phyloP scores from a whole-genome alignment of 2,113 vertebrate genomes.

The Percina caprodes region DNA sequence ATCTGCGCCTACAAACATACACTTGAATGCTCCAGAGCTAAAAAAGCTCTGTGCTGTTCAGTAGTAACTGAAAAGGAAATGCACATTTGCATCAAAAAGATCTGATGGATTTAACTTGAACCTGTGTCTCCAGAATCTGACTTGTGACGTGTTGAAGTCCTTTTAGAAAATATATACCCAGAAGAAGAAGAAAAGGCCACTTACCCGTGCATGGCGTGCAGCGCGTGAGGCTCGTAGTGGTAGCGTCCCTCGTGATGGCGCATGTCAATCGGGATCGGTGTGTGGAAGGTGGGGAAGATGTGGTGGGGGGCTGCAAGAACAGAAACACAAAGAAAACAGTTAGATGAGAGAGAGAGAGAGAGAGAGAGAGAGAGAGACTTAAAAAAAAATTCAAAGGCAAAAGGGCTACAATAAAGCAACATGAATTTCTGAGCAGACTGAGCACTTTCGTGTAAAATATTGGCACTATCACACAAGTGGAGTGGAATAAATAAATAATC shows the following conservation, averaged over 20 bases:
- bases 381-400: slow-evolving; percentile 67
- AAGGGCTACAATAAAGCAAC: slow-evolving; percentile 84
- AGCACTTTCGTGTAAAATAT: slow-evolving; percentile 86
- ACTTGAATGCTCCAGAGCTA: slow-evolving; percentile 1
- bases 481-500: slow-evolving; percentile 97
- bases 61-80: slow-evolving; percentile 11
- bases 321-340: slow-evolving; percentile 52
- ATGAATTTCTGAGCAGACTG: slow-evolving; percentile 89
- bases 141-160: neutral
- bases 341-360: neutral
- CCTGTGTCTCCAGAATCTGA: neutral
- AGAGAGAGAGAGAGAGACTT: neutral
- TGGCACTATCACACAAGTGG: slow-evolving; percentile 89
- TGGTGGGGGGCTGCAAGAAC: slow-evolving; percentile 88
- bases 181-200: slow-evolving; percentile 52
- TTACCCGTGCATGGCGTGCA: slow-evolving; percentile 94
- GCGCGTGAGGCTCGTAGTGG: slow-evolving; percentile 93
- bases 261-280: slow-evolving; percentile 95
- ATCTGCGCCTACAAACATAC: slow-evolving; percentile 29
- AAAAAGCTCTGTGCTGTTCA: neutral
- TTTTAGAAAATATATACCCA: neutral
- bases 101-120: slow-evolving; percentile 4
- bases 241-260: slow-evolving; percentile 96
- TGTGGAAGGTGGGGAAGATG: slow-evolving; percentile 93
- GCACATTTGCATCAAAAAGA: slow-evolving; percentile 9